These are phyloP conservation scores for Ylistrum balloti DNA, from an alignment of 1,140 invertebrate genomes.

Conservation along the genomic window DNA sequence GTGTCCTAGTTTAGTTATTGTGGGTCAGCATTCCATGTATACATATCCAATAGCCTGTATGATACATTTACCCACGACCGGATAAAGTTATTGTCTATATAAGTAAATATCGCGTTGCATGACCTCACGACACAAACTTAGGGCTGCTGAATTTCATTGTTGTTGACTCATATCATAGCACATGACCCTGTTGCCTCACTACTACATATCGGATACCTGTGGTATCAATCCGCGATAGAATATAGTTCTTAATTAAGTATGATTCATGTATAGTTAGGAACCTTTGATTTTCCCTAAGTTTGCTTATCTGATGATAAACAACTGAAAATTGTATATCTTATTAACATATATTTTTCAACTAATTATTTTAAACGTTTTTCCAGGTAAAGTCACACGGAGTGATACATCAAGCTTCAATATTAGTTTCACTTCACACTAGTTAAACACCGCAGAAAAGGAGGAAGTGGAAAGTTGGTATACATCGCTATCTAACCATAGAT, in stretches of 20 bases:
- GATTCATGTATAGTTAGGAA: background rate
- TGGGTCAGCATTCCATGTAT: no score
- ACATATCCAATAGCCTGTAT: no score
- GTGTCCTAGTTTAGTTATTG: no score
- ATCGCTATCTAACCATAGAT: no score
- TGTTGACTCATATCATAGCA: background rate
- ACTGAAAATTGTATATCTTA: no score
- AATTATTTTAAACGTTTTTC: background rate
- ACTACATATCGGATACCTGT: background rate
- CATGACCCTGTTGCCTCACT: background rate
- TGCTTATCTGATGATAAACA: background rate
- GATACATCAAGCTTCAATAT: background rate
- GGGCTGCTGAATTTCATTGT: background rate
- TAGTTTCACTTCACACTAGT: conserved; percentile 23
- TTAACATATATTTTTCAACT: no score
- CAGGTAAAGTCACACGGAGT: background rate
- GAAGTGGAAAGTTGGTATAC: background rate
- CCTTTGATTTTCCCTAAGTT: background rate
- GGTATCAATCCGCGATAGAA: background rate
- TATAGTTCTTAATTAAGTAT: background rate
- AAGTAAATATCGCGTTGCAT: background rate
- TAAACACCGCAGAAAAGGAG: no score
- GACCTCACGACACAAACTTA: background rate
- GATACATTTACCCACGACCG: background rate
- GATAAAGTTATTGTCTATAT: background rate